phyloP scores from a whole-genome alignment of 1,140 invertebrate species.

The Drosophila santomea region DNA sequence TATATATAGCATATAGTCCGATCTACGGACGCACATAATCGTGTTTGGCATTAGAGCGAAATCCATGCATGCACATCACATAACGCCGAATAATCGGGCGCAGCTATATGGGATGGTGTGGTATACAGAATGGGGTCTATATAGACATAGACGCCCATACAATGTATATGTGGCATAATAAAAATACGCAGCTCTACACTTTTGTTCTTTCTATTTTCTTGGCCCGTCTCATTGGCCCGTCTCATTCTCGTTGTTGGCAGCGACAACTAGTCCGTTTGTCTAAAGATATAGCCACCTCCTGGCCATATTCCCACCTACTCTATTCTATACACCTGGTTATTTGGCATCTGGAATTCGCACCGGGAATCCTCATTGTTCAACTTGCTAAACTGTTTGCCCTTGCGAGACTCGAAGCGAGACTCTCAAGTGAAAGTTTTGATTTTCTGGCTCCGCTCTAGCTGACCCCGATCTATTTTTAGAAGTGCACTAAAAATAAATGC shows the following conservation, averaged over 20 bases:
- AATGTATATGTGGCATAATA: slow-evolving; percentile 56
- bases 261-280: neutral
- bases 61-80: slow-evolving; percentile 53
- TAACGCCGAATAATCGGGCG: slow-evolving; percentile 31
- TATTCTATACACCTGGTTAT: neutral
- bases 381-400: neutral
- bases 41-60: slow-evolving; percentile 42
- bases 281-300: slow-evolving; percentile 15
- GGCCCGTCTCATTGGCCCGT: neutral
- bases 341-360: slow-evolving; percentile 2
- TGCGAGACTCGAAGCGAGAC: neutral
- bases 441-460: slow-evolving; percentile 33
- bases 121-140: slow-evolving; percentile 3
- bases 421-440: neutral
- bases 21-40: slow-evolving; percentile 34
- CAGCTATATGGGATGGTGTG: slow-evolving; percentile 24
- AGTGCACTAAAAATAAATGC: slow-evolving; percentile 79
- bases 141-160: slow-evolving; percentile 13
- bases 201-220: slow-evolving; percentile 5
- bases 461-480: slow-evolving; percentile 81
- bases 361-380: neutral
- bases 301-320: slow-evolving; percentile 3
- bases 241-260: slow-evolving; percentile 8
- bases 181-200: slow-evolving; percentile 41
- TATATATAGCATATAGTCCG: slow-evolving; percentile 2